A percentile compares a stretch with the other conserved stretches of the same genome.
phyloP scores from a whole-genome alignment of 2,888 invertebrate species.

The Dilophus febrilis region DNA sequence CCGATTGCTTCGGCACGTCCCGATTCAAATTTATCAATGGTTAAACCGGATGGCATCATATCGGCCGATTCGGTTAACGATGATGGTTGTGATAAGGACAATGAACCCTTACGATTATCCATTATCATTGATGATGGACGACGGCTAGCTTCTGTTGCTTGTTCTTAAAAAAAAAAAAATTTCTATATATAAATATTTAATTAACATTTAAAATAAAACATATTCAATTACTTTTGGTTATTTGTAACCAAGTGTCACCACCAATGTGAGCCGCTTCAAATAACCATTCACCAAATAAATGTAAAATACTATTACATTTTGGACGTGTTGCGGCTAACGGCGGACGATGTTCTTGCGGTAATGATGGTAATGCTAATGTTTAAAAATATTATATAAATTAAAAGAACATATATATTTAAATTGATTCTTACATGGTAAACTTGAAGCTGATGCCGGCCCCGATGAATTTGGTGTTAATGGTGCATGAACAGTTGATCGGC shows the following conservation, averaged over 20 bases:
- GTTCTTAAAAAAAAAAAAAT: conserved; percentile 17
- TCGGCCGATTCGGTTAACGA: conserved; percentile 49
- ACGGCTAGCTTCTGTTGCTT: conserved; percentile 35
- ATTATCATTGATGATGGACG: conserved; percentile 49
- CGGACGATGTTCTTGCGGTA: conserved; percentile 41
- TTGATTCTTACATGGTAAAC: conserved; percentile 41
- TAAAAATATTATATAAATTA: not conserved
- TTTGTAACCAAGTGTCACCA: conserved; percentile 43
- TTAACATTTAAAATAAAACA: not conserved
- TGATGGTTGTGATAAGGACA: conserved; percentile 43
- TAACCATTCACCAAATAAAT: conserved; percentile 91
- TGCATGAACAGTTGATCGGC: conserved; percentile 47
- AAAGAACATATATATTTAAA: too few relatives aligned
- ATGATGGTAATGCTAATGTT: conserved; percentile 39
- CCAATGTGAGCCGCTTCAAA: conserved; percentile 91
- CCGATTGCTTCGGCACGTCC: conserved; percentile 91
- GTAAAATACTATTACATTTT: conserved; percentile 86
- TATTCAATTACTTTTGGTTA: conserved; percentile 33
- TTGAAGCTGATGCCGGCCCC: conserved; percentile 48
- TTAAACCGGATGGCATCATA: conserved; percentile 47
- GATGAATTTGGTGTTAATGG: conserved; percentile 53
- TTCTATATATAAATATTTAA: not conserved
- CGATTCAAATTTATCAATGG: conserved; percentile 62
- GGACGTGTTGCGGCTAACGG: conserved; percentile 63
- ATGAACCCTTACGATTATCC: conserved; percentile 37